Base-by-base conservation (phyloP, 1,140 invertebrate species). In the Danaus plexippus region DNA sequence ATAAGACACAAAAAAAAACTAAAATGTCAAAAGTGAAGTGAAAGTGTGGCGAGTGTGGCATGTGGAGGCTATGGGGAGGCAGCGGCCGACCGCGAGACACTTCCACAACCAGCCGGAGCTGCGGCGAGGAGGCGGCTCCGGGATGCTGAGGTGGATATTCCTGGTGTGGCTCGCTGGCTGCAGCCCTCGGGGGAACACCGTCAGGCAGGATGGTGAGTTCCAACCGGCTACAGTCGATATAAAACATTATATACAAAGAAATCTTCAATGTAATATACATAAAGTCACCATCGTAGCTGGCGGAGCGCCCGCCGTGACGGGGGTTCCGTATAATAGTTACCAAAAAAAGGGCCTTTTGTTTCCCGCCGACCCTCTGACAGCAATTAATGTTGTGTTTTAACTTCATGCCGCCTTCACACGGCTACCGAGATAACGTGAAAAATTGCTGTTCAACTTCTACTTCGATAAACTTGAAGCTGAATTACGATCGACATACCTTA, bases 81-180 rank as follows among this genome's bases (percentile, higher is more conserved):
- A 63, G 43, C 55, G 69, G 64, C 78, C 80, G 57, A 81, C 80
- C 11, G 71, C 75, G 45, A 54, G 80, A 50, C 80, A 82, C 49
- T 84, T 81, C 67, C 81, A 85, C 69, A 82, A 82, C 65, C 79
- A 81, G 68, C 78, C 81, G 9, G 77, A 80, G 61, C 68, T 85
- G 54, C 75, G 67, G 63, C 60, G 75, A 18, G 72, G 74, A 11
- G 68, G 66, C 51, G 62, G 73, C 10, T 71, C 61, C 9, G 71
- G 69, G 54, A 77, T 83, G 78, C 67, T 83, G 67, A 71, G 68
- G 56, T 85, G 82, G 82, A 76, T 80, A 52, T 69, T 85, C 54
- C 68, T 77, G 57, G 71, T 79, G 18, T 85, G 78, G 75, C 57
- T 85, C 53, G 80, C 80, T 10, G 73, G 73, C 61, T 79, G 75